A percentile compares a stretch with the other conserved stretches of the same genome.
Evolutionary conservation across 2,888 invertebrate genomes (phyloP).

Genomic region (Stenodera caucasica): DNA sequence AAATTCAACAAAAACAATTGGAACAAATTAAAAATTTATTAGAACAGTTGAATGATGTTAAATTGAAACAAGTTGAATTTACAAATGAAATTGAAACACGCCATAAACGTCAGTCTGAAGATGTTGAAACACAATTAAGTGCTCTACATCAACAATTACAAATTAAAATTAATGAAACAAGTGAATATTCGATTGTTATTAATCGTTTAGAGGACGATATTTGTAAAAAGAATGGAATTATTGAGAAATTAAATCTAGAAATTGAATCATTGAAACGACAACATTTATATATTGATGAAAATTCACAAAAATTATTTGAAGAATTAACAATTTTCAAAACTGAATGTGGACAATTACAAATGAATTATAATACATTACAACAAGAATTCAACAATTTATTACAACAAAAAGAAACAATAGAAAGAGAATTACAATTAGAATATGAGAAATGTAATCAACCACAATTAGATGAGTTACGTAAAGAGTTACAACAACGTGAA

Average conservation of each 20-base stretch:
- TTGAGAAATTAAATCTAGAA: constrained; percentile 39
- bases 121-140: constrained; percentile 36
- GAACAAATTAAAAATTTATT: constrained; percentile 38
- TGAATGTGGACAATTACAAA: background rate
- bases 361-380: constrained; percentile 24
- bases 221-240: constrained; percentile 32
- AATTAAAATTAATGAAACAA: constrained; percentile 40
- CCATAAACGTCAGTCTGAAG: constrained; percentile 30
- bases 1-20: constrained; percentile 38
- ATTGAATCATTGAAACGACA: constrained; percentile 23
- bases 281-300: background rate
- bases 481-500: constrained; percentile 42
- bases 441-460: constrained; percentile 37
- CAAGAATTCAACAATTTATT: constrained; percentile 41
- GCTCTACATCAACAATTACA: constrained; percentile 38
- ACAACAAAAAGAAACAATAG: constrained; percentile 22
- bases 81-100: constrained; percentile 33
- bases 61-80: constrained; percentile 28
- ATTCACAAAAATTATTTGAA: constrained; percentile 4
- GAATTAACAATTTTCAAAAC: background rate
- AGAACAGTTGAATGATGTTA: constrained; percentile 35
- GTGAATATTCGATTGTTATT: constrained; percentile 28
- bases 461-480: constrained; percentile 43
- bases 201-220: constrained; percentile 39
- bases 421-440: constrained; percentile 27